Evolutionary conservation across 1,140 invertebrate genomes (phyloP), one percentile per base, ranked within the genome.

Genomic region (Drosophila arizonae): DNA sequence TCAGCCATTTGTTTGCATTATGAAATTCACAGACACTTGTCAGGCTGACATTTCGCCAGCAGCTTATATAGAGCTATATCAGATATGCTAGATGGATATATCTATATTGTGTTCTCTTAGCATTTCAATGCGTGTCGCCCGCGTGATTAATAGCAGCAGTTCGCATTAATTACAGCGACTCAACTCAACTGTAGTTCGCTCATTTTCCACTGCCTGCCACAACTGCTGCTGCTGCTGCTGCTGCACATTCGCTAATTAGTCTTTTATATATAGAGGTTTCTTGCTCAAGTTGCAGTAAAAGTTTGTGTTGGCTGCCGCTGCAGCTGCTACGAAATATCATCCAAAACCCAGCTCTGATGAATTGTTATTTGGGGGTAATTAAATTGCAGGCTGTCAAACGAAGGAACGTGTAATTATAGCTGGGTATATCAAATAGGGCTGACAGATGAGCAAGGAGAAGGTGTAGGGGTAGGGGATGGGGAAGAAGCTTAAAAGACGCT

Each of bases 141-240:
- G 64, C 75, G 73, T 84, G 80, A 84, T 84, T 84, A 84, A 82
- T 84, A 79, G 66, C 64, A 79, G 66, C 64, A 65, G 61, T 45
- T 46, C 71, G 68, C 80, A 84, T 84, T 84, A 84, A 84, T 84
- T 84, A 84, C 3, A 11, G 36, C 4, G 10, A 11, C 2, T 46
- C 15, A 6, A 15, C 43, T 17, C 43, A 11, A 8, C 11, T 36
- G 4, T 15, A n/a, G 15, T n/a, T 48, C 21, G 11, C n/a, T 0
- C 45, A 13, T 21, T 13, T 6, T 5, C 5, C 10, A 13, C 50
- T 13, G 43, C n/a, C 52, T 43, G 46, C 48, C 28, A 21, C 41
- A 39, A 33, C 65, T 48, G 66, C 51, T 64, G 4, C 41, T 30
- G 33, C 65, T 48, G 66, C 51, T 24, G 21, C 65, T 48, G 65